These are phyloP conservation scores for Cyphomyrus plagiostoma DNA, from an alignment of 2,113 vertebrate genomes.

Conservation along the genomic window DNA sequence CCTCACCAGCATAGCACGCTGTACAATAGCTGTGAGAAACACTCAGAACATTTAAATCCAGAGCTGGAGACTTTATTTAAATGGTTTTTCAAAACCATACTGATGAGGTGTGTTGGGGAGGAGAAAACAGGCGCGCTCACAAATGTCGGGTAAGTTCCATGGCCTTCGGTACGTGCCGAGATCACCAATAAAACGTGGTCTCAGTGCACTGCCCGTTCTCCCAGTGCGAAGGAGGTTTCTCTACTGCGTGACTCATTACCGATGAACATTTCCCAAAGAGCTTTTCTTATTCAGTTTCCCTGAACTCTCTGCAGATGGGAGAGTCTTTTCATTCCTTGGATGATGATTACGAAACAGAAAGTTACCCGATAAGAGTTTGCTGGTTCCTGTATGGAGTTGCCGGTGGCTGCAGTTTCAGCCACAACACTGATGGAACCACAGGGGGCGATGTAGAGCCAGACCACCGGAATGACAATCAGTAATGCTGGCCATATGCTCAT, in stretches of 20 bases:
- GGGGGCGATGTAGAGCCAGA: background rate
- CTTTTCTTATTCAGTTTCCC: background rate
- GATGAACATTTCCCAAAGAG: slow-evolving; percentile 32
- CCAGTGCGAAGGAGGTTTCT: slow-evolving; percentile 31
- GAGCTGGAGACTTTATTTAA: background rate
- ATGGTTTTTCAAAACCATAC: background rate
- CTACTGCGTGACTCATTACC: slow-evolving; percentile 38
- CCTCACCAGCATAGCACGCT: background rate
- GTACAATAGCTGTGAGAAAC: background rate
- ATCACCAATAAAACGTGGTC: slow-evolving; percentile 24
- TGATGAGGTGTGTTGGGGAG: background rate
- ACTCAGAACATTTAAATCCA: background rate
- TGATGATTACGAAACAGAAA: background rate
- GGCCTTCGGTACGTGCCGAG: slow-evolving; percentile 33
- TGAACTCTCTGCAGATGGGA: background rate
- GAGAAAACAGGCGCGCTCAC: background rate
- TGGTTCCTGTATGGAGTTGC: background rate
- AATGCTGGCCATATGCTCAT: background rate
- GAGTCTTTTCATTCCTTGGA: background rate
- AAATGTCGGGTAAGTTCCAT: slow-evolving; percentile 16
- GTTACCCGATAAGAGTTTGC: background rate
- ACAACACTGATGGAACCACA: background rate
- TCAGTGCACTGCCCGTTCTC: slow-evolving; percentile 28
- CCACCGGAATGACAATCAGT: background rate
- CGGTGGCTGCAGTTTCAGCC: background rate